Evolutionary conservation across 2,797 vertebrate species (phyloP).

Genomic region (Garrulus glandarius): DNA sequence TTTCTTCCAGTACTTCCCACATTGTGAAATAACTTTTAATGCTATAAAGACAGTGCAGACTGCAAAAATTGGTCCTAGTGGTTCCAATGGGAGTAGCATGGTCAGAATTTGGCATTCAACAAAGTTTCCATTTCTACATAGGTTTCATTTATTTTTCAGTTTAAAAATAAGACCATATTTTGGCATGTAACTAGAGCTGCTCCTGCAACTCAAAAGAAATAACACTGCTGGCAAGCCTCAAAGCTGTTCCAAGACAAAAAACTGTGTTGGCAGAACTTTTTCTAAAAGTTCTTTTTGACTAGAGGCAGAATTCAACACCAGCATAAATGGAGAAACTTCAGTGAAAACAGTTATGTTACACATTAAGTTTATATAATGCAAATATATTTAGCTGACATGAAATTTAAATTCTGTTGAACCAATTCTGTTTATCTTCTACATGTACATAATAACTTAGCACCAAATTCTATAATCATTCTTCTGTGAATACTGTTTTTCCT

Average conservation of each 20-base stretch:
- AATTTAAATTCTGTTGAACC: conserved; percentile 19
- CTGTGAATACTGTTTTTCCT: background rate
- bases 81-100: conserved; percentile 18
- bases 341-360: background rate
- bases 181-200: conserved; percentile 37
- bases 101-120: conserved; percentile 39
- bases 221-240: conserved; percentile 28
- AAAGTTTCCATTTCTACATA: conserved; percentile 51
- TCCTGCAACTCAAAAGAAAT: conserved; percentile 26
- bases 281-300: conserved; percentile 29
- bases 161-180: conserved; percentile 53
- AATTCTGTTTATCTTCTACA: background rate
- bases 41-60: conserved; percentile 13
- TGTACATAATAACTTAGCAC: background rate
- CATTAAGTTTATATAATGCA: conserved; percentile 1
- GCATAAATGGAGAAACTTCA: conserved; percentile 4
- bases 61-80: conserved; percentile 26
- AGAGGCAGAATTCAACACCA: conserved; percentile 38
- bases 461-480: background rate
- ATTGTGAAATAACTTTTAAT: conserved; percentile 31
- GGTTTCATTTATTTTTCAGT: conserved; percentile 55
- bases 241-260: conserved; percentile 35
- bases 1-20: conserved; percentile 43
- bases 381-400: background rate
- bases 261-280: conserved; percentile 37